Base-by-base conservation (phyloP, 1,140 invertebrate genomes). In the Parapsyche elsis region DNA sequence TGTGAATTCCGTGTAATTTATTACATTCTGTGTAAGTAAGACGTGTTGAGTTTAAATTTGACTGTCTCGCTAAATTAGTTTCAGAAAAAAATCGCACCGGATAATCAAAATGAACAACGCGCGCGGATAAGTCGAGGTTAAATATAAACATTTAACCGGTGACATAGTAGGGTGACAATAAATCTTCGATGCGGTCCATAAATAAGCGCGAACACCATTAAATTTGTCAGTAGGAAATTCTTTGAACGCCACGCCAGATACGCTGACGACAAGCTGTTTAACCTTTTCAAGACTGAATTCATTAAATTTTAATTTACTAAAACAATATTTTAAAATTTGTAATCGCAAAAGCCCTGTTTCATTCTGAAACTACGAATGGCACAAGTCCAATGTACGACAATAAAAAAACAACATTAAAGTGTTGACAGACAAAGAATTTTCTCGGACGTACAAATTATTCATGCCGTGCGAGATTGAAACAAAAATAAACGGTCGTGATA, bases 151-250 rank as follows among this genome's bases (percentile, higher is more conserved):
- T 59, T 16, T n/a, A 26, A 46, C 38, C 30, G 19, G 24, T 19
- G 23, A 74, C 45, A 12, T 71, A 74, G 77, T 26, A 46, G 73
- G 21, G 9, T 30, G 10, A 61, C 12, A 12, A 74, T 79, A 79
- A 79, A 79, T 79, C 78, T 73, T 73, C 30, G 16, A 26, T n/a
- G 46, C 78, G 12, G 46, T 14, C 19, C 45, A 45, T 74, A 79
- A 79, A 79, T 71, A 74, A 79, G 61, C 19, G 57, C 30, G 12
- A 26, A 57, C 23, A 49, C 70, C 67, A 49, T 79, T 79, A 73
- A 74, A 79, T 79, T 79, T 79, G 78, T 79, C 78, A 71, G 21
- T 53, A 53, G 49, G 16, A 53, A 53, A 53, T 16, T 12, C 49
- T 38, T 38, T 12, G 12, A 53, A 53, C 49, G 49, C 10, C 10